These are phyloP conservation scores for Leptestheria dahalacensis DNA, from an alignment of 1,140 invertebrate genomes.

Conservation along the genomic window DNA sequence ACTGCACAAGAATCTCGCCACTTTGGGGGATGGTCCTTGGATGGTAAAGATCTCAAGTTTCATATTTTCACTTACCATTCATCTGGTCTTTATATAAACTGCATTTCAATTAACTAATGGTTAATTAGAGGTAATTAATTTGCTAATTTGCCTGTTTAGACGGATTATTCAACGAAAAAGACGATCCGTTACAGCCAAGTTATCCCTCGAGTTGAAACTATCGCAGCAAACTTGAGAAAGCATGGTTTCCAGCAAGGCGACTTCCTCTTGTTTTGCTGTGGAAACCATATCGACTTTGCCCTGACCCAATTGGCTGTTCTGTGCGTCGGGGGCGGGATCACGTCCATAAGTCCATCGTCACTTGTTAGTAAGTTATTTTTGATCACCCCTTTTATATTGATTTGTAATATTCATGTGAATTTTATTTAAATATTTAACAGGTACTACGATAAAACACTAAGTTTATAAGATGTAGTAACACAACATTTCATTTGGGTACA, in stretches of 20 bases:
- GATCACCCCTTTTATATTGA: too few species aligned
- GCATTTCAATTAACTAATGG: too few species aligned
- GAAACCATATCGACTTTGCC: background rate
- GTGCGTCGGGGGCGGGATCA: background rate
- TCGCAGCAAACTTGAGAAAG: background rate
- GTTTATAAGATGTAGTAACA: too few species aligned
- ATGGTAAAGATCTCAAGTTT: background rate
- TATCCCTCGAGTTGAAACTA: background rate
- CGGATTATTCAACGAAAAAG: background rate
- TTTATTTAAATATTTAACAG: too few species aligned
- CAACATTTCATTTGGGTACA: too few species aligned
- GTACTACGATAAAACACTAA: too few species aligned
- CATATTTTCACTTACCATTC: background rate
- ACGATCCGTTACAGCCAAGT: background rate
- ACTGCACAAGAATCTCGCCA: background rate
- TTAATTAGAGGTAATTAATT: too few species aligned
- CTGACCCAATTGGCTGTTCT: background rate
- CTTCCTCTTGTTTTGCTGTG: background rate
- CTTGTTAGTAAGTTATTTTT: background rate
- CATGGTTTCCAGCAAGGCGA: background rate
- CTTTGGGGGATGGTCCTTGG: background rate
- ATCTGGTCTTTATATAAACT: background rate
- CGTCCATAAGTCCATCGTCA: background rate
- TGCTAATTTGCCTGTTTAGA: too few species aligned
- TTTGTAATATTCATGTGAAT: too few species aligned